Conservation (phyloP, 2,888 invertebrate genomes). For the Julus scandinavius region DNA sequence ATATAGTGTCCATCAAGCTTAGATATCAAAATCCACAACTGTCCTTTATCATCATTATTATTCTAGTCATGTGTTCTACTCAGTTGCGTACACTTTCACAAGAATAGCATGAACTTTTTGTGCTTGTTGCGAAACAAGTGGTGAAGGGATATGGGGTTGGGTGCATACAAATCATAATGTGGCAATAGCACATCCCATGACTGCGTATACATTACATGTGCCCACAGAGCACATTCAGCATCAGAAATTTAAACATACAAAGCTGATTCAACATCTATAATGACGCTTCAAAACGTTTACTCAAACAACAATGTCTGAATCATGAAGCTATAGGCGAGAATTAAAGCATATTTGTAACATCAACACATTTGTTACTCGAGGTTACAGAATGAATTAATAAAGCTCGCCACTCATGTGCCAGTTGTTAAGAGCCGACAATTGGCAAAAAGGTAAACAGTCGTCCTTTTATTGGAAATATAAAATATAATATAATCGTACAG, state of each 20-base stretch:
- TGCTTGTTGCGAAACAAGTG: neutral
- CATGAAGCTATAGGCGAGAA: neutral
- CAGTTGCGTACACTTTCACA: too few species aligned
- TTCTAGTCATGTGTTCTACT: too few species aligned
- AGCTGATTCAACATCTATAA: slow-evolving; percentile 24
- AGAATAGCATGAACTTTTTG: too few species aligned
- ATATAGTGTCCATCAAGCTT: too few species aligned
- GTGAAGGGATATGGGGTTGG: neutral
- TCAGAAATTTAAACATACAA: neutral
- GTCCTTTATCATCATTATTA: too few species aligned
- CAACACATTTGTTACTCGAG: slow-evolving; percentile 22
- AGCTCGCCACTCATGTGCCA: neutral
- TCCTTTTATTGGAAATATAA: slow-evolving; percentile 3
- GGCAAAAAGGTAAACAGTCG: slow-evolving; percentile 19
- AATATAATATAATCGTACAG: neutral
- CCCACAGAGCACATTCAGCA: neutral
- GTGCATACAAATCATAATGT: neutral
- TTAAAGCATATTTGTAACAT: slow-evolving; percentile 6
- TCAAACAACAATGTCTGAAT: neutral
- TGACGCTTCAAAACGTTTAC: neutral
- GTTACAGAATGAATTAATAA: slow-evolving; percentile 22
- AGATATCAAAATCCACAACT: too few species aligned
- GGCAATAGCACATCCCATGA: neutral
- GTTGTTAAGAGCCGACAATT: slow-evolving; percentile 32
- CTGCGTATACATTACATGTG: neutral